Conservation (phyloP, 1,140 invertebrate genomes). For the Parapsyche elsis region DNA sequence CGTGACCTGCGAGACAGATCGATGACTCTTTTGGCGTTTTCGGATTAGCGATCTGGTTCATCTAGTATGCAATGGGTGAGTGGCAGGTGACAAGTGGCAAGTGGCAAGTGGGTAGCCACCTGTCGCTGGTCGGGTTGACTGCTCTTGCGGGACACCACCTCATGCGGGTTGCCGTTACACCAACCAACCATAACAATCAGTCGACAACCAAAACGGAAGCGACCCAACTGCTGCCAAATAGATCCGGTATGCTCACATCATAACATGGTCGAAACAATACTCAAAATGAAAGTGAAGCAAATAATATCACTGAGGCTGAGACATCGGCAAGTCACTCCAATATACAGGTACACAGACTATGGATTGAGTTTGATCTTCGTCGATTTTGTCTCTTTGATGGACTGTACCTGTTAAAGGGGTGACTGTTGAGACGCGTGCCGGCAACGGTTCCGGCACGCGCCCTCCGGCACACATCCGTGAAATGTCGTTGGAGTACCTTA, state of each 20-base stretch:
- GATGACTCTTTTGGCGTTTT: no score
- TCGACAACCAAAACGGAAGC: background rate
- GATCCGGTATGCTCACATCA: no score
- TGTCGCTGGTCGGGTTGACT: slow-evolving; percentile 49
- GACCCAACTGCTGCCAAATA: background rate
- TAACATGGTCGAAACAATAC: no score
- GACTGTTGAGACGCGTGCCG: slow-evolving; percentile 11
- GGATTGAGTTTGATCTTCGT: no score
- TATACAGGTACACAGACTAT: no score
- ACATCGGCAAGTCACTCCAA: no score
- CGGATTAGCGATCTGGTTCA: background rate
- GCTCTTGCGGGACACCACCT: slow-evolving; percentile 49
- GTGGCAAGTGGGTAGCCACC: slow-evolving; percentile 39
- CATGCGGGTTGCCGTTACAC: slow-evolving; percentile 50
- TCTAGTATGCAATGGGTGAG: slow-evolving; percentile 7
- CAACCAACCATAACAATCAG: slow-evolving; percentile 23
- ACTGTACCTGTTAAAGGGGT: slow-evolving; percentile 1
- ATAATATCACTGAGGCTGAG: no score
- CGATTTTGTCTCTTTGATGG: background rate
- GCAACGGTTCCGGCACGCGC: slow-evolving; percentile 29
- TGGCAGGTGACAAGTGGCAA: slow-evolving; percentile 33
- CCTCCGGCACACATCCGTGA: slow-evolving; percentile 11
- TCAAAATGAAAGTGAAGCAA: no score
- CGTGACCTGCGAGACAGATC: no score
- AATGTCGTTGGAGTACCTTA: slow-evolving; percentile 14